A percentile compares a stretch with the other conserved stretches of the same genome.
phyloP scores from a whole-genome alignment of 2,797 vertebrate species.

The Gobio occitaniae region DNA sequence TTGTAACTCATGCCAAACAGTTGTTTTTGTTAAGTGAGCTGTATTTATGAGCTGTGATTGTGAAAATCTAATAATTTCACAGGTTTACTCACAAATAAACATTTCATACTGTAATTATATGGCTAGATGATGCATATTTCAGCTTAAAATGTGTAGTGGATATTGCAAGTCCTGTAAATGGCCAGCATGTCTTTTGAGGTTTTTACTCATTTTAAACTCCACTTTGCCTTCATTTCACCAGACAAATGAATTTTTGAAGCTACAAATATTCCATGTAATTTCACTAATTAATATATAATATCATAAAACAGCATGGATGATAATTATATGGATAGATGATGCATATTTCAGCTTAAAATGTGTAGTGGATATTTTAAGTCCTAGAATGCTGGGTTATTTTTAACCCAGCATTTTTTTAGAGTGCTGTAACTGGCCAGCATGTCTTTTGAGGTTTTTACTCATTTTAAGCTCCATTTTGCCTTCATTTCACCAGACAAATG shows the following conservation, averaged over 20 bases:
- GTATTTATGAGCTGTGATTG: conserved; percentile 20
- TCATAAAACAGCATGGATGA: too few species aligned
- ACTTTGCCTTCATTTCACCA: neutral
- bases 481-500: neutral
- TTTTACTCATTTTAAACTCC: neutral
- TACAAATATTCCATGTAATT: neutral
- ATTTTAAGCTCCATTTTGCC: neutral
- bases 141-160: neutral
- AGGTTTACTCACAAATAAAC: conserved; percentile 9
- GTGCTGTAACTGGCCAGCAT: too few species aligned
- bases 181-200: neutral
- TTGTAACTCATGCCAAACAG: neutral
- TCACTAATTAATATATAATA: neutral
- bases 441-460: too few species aligned
- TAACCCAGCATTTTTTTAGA: too few species aligned
- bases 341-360: neutral
- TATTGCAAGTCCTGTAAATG: neutral
- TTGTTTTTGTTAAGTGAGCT: neutral
- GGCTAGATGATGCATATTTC: neutral
- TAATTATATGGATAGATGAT: neutral
- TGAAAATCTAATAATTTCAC: neutral
- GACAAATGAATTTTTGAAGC: neutral
- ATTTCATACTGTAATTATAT: neutral
- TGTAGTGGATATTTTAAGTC: neutral
- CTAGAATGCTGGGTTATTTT: too few species aligned